A percentile compares a stretch with the other conserved stretches of the same genome.
Evolutionary conservation across 2,113 vertebrate species (phyloP).

Genomic region (Macquaria ambigua): DNA sequence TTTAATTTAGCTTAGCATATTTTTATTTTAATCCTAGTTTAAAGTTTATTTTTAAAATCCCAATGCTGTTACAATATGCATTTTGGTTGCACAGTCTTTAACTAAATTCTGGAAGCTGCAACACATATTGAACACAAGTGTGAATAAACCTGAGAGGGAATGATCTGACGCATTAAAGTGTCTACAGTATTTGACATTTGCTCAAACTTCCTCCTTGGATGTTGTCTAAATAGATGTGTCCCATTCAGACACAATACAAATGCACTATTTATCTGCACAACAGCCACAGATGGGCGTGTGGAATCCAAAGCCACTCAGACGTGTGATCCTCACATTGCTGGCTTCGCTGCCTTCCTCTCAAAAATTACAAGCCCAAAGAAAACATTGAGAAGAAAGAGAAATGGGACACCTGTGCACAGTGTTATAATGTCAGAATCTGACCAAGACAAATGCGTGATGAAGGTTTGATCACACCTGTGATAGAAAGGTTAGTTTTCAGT

Average conservation of each 20-base stretch:
- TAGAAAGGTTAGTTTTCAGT: conserved; percentile 26
- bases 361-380: conserved; percentile 2
- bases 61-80: background rate
- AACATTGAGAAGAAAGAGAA: conserved; percentile 9
- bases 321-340: conserved; percentile 35
- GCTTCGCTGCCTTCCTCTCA: conserved; percentile 11
- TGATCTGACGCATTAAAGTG: background rate
- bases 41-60: background rate
- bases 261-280: conserved; percentile 25
- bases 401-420: background rate
- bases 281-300: conserved; percentile 28
- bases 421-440: conserved; percentile 2
- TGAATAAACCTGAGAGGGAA: background rate
- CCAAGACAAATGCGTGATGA: conserved; percentile 17
- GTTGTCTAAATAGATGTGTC: conserved; percentile 22
- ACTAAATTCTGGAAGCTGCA: background rate
- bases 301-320: conserved; percentile 20
- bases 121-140: background rate
- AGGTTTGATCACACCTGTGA: background rate
- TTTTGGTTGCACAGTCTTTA: background rate
- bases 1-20: background rate
- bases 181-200: background rate
- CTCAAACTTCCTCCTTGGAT: conserved; percentile 5
- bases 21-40: background rate
- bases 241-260: conserved; percentile 23